Percentiles rank a stretch among this genome's conserved stretches.
Conservation (phyloP, 1,140 invertebrate genomes). For the Drosophila trapezifrons region DNA sequence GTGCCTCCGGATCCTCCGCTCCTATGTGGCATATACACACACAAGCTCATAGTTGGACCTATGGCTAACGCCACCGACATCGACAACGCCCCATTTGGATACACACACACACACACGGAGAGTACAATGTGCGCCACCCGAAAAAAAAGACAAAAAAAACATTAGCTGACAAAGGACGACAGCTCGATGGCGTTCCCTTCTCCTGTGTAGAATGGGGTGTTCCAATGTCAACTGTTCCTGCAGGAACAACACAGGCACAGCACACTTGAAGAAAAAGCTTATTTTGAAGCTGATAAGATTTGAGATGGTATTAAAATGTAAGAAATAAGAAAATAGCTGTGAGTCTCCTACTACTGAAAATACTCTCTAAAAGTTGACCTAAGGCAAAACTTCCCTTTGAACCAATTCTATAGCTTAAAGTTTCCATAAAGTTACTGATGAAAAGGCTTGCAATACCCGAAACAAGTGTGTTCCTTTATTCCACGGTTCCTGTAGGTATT, state of each 20-base stretch:
- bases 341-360: no score
- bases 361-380: accelerated
- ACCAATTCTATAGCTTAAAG: neutral
- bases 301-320: no score
- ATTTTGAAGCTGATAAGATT: no score
- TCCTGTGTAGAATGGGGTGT: slow-evolving; percentile 9
- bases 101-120: slow-evolving; percentile 18
- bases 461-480: neutral
- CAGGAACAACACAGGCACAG: slow-evolving; percentile 17
- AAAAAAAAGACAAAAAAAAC: slow-evolving; percentile 27
- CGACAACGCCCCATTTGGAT: slow-evolving; percentile 54
- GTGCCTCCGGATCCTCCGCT: neutral
- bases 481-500: no score
- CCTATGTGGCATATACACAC: slow-evolving; percentile 12
- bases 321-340: no score
- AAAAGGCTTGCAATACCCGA: neutral
- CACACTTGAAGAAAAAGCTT: slow-evolving; percentile 13
- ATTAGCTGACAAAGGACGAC: slow-evolving; percentile 37
- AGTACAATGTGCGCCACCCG: slow-evolving; percentile 9
- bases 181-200: slow-evolving; percentile 9
- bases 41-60: slow-evolving; percentile 7
- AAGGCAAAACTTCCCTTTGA: neutral
- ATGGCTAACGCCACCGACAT: slow-evolving; percentile 37
- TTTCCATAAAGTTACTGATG: neutral
- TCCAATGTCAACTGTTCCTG: slow-evolving; percentile 39